Percentiles rank a stretch among this genome's conserved stretches.
Conservation (phyloP, 2,888 invertebrate species). For the Metacarcinus magister region DNA sequence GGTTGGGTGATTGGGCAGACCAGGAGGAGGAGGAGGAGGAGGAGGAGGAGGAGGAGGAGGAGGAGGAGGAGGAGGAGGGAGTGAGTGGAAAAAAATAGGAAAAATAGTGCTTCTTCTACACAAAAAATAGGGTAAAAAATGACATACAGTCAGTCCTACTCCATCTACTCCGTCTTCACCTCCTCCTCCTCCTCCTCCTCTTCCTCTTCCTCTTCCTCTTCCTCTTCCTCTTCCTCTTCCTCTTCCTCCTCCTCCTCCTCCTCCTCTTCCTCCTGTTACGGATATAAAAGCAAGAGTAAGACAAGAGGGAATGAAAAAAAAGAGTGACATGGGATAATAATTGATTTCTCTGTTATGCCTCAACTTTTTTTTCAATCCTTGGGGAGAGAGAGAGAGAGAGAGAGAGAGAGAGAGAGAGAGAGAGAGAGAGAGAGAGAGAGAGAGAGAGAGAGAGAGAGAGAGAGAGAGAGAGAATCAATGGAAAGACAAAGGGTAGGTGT, state of each 20-base stretch:
- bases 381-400: too few species aligned
- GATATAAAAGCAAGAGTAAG: background rate
- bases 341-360: background rate
- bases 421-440: constrained; percentile 10
- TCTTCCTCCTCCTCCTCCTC: background rate
- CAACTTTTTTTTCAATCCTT: background rate
- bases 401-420: background rate
- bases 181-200: background rate
- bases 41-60: background rate
- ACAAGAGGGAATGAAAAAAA: background rate
- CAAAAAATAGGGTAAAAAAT: background rate
- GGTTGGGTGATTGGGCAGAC: too few species aligned
- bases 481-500: constrained; percentile 14
- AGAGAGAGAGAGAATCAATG: constrained; percentile 1
- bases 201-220: background rate
- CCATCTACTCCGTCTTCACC: too few species aligned
- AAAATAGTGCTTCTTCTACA: background rate
- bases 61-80: background rate
- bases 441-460: constrained; percentile 26
- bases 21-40: background rate
- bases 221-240: background rate
- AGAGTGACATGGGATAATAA: background rate
- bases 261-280: background rate
- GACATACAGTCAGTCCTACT: background rate
- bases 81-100: background rate